Percentiles rank a stretch among this genome's conserved stretches.
phyloP scores from a whole-genome alignment of 2,113 vertebrate genomes.

The Dinomys branickii region DNA sequence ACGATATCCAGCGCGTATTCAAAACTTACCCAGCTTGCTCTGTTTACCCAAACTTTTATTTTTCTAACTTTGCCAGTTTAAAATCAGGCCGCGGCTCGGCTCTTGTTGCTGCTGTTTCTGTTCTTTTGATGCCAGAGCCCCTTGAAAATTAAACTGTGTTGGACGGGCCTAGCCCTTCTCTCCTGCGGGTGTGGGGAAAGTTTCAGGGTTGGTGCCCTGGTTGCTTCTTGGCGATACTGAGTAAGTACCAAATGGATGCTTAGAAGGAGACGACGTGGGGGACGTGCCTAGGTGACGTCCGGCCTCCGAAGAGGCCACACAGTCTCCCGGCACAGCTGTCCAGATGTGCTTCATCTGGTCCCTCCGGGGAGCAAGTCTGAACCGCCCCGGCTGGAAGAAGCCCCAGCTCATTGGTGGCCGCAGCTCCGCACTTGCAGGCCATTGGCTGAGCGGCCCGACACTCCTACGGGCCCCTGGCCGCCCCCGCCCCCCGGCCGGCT shows the following conservation, averaged over 20 bases:
- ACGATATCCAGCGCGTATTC: background rate
- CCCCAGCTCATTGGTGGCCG: conserved; percentile 68
- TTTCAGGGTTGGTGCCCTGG: conserved; percentile 6
- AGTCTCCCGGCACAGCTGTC: conserved; percentile 62
- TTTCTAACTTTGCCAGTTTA: conserved; percentile 55
- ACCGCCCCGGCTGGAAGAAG: background rate
- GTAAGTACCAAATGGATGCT: conserved; percentile 5
- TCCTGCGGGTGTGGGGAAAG: background rate
- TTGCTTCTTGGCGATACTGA: conserved; percentile 45
- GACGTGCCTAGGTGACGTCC: conserved; percentile 53
- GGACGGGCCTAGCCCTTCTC: conserved; percentile 1
- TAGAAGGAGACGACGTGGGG: conserved; percentile 59
- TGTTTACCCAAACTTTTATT: conserved; percentile 68
- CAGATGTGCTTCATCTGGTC: conserved; percentile 83
- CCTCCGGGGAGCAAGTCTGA: background rate
- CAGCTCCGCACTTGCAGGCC: background rate
- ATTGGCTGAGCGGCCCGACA: conserved; percentile 58
- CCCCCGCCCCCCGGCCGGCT: background rate
- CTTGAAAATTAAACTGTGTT: conserved; percentile 59
- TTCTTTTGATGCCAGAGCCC: conserved; percentile 67
- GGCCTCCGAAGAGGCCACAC: background rate
- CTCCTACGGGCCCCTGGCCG: background rate
- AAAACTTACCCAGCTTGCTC: conserved; percentile 79
- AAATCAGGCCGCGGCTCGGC: conserved; percentile 49
- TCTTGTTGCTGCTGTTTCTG: conserved; percentile 69